phyloP scores from a whole-genome alignment of 2,113 vertebrate genomes.

The Oncorhynchus keta region DNA sequence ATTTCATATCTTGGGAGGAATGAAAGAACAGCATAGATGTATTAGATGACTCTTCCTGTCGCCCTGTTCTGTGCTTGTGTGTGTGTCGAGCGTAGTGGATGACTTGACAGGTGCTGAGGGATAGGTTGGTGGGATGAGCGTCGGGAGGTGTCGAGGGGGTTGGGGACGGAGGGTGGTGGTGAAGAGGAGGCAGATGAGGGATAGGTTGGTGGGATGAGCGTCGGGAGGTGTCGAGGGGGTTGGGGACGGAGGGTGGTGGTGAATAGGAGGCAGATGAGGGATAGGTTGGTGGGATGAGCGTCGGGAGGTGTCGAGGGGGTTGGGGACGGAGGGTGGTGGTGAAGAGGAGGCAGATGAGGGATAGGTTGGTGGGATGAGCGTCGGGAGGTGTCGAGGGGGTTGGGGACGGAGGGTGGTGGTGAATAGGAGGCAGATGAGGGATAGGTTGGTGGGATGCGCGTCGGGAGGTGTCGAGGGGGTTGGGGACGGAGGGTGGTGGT shows the following conservation, averaged over 20 bases:
- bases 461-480: too few species aligned
- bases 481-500: too few species aligned
- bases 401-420: background rate
- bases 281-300: background rate
- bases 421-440: too few species aligned
- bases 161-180: background rate
- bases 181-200: background rate
- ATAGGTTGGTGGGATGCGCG: too few species aligned
- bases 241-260: background rate
- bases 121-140: background rate
- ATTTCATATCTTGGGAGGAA: background rate
- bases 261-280: background rate
- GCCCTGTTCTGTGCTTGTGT: background rate
- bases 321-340: background rate
- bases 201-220: background rate
- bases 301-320: background rate
- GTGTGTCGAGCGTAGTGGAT: background rate
- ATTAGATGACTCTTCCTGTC: background rate
- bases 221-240: background rate
- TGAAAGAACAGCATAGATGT: background rate
- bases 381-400: background rate
- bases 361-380: background rate
- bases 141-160: background rate
- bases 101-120: background rate
- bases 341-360: background rate